Conservation (phyloP, 2,113 vertebrate species). For the Trochalopteron elliotii region DNA sequence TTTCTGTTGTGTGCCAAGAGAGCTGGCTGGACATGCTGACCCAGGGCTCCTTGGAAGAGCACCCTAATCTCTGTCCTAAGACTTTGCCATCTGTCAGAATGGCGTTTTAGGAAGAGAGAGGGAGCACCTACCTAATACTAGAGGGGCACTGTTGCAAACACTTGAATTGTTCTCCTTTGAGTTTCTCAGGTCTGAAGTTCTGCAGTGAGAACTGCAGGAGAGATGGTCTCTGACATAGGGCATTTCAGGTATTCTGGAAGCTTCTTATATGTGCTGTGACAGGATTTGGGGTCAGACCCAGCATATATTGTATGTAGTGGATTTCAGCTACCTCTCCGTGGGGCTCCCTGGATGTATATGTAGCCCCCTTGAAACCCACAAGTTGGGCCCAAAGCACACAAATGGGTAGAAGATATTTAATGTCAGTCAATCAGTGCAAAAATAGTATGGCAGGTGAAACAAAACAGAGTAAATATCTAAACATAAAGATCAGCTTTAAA, state of each 20-base stretch:
- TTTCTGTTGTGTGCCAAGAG: not conserved
- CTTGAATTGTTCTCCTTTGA: not conserved
- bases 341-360: not conserved
- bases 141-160: not conserved
- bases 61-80: not conserved
- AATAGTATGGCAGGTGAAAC: not conserved
- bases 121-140: not conserved
- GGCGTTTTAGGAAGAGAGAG: not conserved
- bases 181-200: not conserved
- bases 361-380: not conserved
- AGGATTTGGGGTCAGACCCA: not conserved
- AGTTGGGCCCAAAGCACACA: not conserved
- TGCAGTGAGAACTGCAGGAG: not conserved
- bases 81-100: not conserved
- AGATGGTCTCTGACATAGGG: not conserved
- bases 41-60: not conserved
- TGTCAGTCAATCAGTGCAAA: not conserved
- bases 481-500: constrained; percentile 3
- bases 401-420: not conserved
- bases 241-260: not conserved
- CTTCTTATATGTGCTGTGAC: not conserved
- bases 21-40: not conserved
- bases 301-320: not conserved
- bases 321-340: not conserved
- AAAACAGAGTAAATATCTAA: not conserved